phyloP scores from a whole-genome alignment of 23 tunicate genomes.

The Trididemnum nubilum region DNA sequence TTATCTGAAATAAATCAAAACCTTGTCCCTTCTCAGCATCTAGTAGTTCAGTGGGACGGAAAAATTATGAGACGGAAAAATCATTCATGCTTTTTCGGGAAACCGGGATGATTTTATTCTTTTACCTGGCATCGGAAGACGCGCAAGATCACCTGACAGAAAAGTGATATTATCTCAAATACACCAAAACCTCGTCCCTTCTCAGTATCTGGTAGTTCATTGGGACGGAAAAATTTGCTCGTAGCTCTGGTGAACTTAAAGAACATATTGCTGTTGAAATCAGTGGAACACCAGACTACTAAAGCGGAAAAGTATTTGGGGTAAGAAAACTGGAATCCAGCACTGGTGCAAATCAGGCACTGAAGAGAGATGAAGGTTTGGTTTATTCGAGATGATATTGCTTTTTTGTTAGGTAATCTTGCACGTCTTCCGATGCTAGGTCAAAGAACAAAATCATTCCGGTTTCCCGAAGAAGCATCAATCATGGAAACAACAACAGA shows the following conservation, averaged over 20 bases:
- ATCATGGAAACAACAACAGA: too few species aligned
- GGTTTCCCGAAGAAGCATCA: too few species aligned
- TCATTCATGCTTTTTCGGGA: background rate
- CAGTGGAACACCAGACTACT: background rate
- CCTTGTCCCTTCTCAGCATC: too few species aligned
- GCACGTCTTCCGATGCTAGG: too few species aligned
- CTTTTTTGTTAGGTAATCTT: too few species aligned
- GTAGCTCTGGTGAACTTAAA: background rate
- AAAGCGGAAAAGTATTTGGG: background rate
- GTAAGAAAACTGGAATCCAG: background rate
- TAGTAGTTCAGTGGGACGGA: too few species aligned
- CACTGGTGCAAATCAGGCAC: background rate
- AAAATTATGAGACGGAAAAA: too few species aligned
- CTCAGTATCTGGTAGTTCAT: background rate
- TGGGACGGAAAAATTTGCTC: background rate
- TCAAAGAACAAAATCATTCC: too few species aligned
- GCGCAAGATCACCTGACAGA: background rate
- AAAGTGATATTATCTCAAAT: background rate
- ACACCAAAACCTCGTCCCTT: background rate
- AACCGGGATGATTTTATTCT: background rate
- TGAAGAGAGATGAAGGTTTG: too few species aligned
- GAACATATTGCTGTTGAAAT: background rate
- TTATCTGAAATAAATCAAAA: too few species aligned
- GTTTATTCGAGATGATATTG: too few species aligned
- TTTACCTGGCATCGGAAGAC: background rate